These are phyloP conservation scores for Eupithecia centaureata DNA, from an alignment of 2,888 invertebrate genomes.

Conservation along the genomic window DNA sequence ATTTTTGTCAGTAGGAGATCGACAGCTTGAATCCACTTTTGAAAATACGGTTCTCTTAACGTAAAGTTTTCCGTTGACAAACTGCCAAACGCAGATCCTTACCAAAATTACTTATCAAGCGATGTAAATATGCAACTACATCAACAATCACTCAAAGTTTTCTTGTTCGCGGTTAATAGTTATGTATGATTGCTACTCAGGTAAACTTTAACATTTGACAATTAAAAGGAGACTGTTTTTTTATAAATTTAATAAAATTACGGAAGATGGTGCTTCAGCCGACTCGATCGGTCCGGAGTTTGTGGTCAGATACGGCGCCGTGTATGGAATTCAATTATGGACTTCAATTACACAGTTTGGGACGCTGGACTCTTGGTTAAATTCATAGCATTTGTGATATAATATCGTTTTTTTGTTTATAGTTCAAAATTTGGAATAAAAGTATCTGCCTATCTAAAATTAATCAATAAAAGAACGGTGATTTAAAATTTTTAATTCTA, in stretches of 20 bases:
- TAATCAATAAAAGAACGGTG: neutral
- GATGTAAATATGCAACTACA: too few relatives aligned
- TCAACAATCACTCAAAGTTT: too few relatives aligned
- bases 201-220: too few relatives aligned
- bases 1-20: neutral
- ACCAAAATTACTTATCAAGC: too few relatives aligned
- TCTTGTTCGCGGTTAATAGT: too few relatives aligned
- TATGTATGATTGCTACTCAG: too few relatives aligned
- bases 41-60: neutral
- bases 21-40: too few relatives aligned
- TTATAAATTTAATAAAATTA: neutral
- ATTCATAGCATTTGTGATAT: slow-evolving; percentile 38
- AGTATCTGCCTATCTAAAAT: neutral
- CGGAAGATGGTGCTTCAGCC: neutral
- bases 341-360: slow-evolving; percentile 61
- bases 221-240: too few relatives aligned
- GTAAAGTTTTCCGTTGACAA: neutral
- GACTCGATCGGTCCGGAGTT: slow-evolving; percentile 10
- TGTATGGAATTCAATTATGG: slow-evolving; percentile 76
- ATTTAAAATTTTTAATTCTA: neutral
- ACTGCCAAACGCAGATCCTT: neutral
- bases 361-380: slow-evolving; percentile 46
- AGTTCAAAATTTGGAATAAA: neutral
- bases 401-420: neutral
- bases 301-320: slow-evolving; percentile 46